These are phyloP conservation scores for Whitmania pigra DNA, from an alignment of 1,140 invertebrate genomes.

Conservation along the genomic window DNA sequence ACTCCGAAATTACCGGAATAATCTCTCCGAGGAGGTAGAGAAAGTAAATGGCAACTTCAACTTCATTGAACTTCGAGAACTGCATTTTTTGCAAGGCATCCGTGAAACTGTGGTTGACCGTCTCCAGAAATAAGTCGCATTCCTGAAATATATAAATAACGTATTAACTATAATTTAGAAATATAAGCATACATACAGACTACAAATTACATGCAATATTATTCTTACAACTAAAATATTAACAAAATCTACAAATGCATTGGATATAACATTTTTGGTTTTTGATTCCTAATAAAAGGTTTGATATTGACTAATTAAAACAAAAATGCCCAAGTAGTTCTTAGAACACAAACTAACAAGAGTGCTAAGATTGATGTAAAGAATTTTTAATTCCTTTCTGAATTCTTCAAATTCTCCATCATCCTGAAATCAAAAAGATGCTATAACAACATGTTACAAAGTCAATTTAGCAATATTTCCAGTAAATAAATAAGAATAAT, in stretches of 20 bases:
- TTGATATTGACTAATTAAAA: no score
- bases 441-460: no score
- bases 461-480: not conserved
- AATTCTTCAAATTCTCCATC: slow-evolving; percentile 49
- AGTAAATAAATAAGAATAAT: not conserved
- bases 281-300: no score
- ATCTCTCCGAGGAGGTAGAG: slow-evolving; percentile 49
- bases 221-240: no score
- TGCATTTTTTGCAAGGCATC: slow-evolving; percentile 45
- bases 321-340: no score
- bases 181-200: no score
- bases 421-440: slow-evolving; percentile 44
- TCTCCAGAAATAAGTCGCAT: slow-evolving; percentile 43
- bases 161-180: no score
- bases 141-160: slow-evolving; percentile 35
- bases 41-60: slow-evolving; percentile 48
- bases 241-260: no score
- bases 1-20: slow-evolving; percentile 38
- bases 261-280: no score
- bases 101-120: slow-evolving; percentile 42
- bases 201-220: no score
- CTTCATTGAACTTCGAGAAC: slow-evolving; percentile 42
- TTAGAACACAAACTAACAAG: slow-evolving; percentile 30
- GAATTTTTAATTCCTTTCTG: slow-evolving; percentile 48
- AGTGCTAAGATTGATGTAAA: slow-evolving; percentile 48